A percentile compares a stretch with the other conserved stretches of the same genome.
Conservation (phyloP, 2,888 invertebrate genomes). For the Tiliacea citrago region DNA sequence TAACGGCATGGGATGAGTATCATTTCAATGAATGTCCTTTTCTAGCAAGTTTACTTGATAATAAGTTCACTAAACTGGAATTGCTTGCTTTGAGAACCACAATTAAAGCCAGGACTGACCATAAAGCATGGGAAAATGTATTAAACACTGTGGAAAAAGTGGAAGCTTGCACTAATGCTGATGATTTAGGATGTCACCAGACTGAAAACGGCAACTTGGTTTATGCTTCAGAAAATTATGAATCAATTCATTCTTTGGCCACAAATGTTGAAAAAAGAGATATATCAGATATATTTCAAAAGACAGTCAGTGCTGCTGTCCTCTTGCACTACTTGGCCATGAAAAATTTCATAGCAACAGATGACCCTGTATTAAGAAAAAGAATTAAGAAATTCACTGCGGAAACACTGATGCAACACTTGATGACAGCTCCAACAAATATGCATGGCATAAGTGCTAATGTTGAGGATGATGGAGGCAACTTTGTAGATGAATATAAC, state of each 20-base stretch:
- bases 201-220: slow-evolving; percentile 73
- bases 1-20: slow-evolving; percentile 92
- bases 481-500: slow-evolving; percentile 80
- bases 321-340: slow-evolving; percentile 91
- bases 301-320: slow-evolving; percentile 92
- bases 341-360: slow-evolving; percentile 88
- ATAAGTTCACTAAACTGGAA: slow-evolving; percentile 92
- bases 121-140: slow-evolving; percentile 76
- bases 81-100: slow-evolving; percentile 92
- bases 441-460: slow-evolving; percentile 94
- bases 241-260: slow-evolving; percentile 92
- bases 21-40: slow-evolving; percentile 95
- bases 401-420: slow-evolving; percentile 93
- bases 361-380: slow-evolving; percentile 76
- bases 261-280: slow-evolving; percentile 92
- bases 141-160: slow-evolving; percentile 77
- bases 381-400: slow-evolving; percentile 87
- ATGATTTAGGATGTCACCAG: slow-evolving; percentile 45
- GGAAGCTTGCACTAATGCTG: slow-evolving; percentile 64
- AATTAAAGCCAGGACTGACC: slow-evolving; percentile 81
- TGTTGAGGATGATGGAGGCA: slow-evolving; percentile 81
- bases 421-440: slow-evolving; percentile 96
- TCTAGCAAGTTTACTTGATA: slow-evolving; percentile 90
- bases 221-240: slow-evolving; percentile 88
- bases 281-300: slow-evolving; percentile 93